Conservation (phyloP, 2,888 invertebrate genomes). For the Amphipyra tragopoginis region DNA sequence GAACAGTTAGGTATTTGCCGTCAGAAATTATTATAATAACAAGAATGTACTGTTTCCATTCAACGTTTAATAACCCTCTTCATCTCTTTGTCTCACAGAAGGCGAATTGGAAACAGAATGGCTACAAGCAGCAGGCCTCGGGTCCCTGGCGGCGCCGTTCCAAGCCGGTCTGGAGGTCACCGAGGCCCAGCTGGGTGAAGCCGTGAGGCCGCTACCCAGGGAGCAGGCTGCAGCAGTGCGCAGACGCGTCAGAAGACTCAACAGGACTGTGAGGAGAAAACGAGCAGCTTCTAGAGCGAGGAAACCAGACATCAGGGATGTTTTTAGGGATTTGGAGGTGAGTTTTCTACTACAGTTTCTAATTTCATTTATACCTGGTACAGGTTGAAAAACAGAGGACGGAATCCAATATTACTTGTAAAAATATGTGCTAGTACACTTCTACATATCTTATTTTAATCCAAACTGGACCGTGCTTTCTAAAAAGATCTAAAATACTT, state of each 20-base stretch:
- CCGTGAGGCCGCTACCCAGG: slow-evolving; percentile 91
- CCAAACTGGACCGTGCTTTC: too few species aligned
- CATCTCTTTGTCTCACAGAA: slow-evolving; percentile 85
- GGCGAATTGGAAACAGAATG: slow-evolving; percentile 94
- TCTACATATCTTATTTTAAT: too few species aligned
- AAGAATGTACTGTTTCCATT: too few species aligned
- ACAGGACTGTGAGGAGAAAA: slow-evolving; percentile 92
- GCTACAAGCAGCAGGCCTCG: slow-evolving; percentile 93
- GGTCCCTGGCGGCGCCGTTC: slow-evolving; percentile 92
- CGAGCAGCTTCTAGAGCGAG: slow-evolving; percentile 89
- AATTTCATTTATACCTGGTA: too few species aligned
- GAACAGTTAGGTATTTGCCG: too few species aligned
- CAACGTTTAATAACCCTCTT: neutral
- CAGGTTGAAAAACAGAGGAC: too few species aligned
- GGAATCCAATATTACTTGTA: too few species aligned
- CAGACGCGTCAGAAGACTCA: slow-evolving; percentile 93
- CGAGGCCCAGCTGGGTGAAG: slow-evolving; percentile 91
- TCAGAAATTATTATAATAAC: too few species aligned
- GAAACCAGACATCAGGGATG: slow-evolving; percentile 95
- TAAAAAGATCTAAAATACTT: too few species aligned
- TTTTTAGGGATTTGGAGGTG: slow-evolving; percentile 95
- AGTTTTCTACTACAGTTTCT: slow-evolving; percentile 63
- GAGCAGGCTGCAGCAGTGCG: slow-evolving; percentile 95
- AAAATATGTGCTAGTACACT: too few species aligned
- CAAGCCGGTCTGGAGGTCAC: slow-evolving; percentile 92